Base-by-base conservation (phyloP, 2,888 invertebrate species). In the Ganaspis brasiliensis region DNA sequence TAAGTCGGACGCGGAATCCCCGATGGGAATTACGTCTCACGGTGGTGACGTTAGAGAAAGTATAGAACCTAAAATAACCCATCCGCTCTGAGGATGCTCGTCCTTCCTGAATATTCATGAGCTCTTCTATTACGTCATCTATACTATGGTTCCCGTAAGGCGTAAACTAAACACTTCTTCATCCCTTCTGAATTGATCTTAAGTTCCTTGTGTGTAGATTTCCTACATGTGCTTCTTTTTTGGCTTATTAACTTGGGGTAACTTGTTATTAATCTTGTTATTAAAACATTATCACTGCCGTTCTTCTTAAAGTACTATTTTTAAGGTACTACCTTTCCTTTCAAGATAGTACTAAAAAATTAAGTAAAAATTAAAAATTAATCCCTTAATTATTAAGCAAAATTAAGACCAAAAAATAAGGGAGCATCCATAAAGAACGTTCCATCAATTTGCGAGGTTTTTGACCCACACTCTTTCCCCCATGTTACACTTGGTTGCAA, bases 51-150 rank as follows among this genome's bases (percentile, higher is more conserved):
- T 31, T 56, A 21, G 26, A 57, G 16, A 52, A 52, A 52, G 52
- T 52, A 26, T 31, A n/a, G 26, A 26, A 31, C 26, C 57, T 57
- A n/a, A 57, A 24, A 57, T 57, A 57, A 57, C 1, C 57, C 57
- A 31, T 21, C 57, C 19, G 24, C 8, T 56, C 26, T 31, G 14
- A 57, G 57, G 57, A 57, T n/a, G 57, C 57, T 57, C n/a, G 8
- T 57, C 57, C 26, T 57, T 57, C 57, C 57, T 57, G 57, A 57
- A 57, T 57, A 57, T 57, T 57, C 57, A 57, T 57, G 31, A 57
- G 57, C 57, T 57, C 21, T 26, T 57, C 14, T 21, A 12, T 57
- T 57, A 57, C 57, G n/a, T 57, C 26, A 57, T 31, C n/a, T 6
- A 14, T n/a, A 57, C 24, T 24, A 9, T 24, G 24, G 24, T 56